These are phyloP conservation scores for Hololepta plana DNA, from an alignment of 2,888 invertebrate genomes.

Conservation along the genomic window DNA sequence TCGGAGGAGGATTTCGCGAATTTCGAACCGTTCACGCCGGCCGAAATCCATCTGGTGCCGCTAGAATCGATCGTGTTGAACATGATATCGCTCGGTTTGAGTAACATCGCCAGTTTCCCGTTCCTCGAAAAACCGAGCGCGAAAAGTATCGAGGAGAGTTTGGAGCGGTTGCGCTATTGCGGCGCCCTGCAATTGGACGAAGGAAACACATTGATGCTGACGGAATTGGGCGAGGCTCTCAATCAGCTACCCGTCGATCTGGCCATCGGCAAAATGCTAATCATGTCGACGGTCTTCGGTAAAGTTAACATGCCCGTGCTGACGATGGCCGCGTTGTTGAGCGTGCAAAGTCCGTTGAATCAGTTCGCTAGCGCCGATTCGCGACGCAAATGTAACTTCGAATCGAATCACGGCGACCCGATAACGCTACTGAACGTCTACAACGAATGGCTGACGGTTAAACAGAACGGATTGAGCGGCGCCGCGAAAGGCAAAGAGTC, in stretches of 20 bases:
- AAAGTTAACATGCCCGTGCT: constrained; percentile 79
- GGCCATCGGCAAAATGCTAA: constrained; percentile 86
- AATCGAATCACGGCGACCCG: constrained; percentile 93
- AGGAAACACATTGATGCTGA: constrained; percentile 40
- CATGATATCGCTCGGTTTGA: constrained; percentile 88
- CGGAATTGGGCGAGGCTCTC: constrained; percentile 70
- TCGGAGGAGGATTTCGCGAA: constrained; percentile 63
- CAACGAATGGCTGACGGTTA: constrained; percentile 75
- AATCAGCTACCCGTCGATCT: constrained; percentile 89
- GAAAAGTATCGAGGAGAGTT: constrained; percentile 70
- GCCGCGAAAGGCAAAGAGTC: constrained; percentile 14
- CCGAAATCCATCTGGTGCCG: constrained; percentile 88
- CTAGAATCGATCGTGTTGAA: constrained; percentile 78
- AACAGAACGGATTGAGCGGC: constrained; percentile 29
- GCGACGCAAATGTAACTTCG: constrained; percentile 57
- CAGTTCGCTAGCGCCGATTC: constrained; percentile 72
- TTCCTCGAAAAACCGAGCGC: constrained; percentile 85
- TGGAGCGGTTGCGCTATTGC: constrained; percentile 67
- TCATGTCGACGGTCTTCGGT: constrained; percentile 77
- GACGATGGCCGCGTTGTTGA: constrained; percentile 78
- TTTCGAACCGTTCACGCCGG: constrained; percentile 72
- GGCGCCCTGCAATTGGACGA: constrained; percentile 66
- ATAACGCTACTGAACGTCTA: constrained; percentile 75
- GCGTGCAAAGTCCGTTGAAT: constrained; percentile 85
- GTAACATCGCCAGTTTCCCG: constrained; percentile 80